phyloP scores from a whole-genome alignment of 2,888 invertebrate species.

The Tortrix viridana region DNA sequence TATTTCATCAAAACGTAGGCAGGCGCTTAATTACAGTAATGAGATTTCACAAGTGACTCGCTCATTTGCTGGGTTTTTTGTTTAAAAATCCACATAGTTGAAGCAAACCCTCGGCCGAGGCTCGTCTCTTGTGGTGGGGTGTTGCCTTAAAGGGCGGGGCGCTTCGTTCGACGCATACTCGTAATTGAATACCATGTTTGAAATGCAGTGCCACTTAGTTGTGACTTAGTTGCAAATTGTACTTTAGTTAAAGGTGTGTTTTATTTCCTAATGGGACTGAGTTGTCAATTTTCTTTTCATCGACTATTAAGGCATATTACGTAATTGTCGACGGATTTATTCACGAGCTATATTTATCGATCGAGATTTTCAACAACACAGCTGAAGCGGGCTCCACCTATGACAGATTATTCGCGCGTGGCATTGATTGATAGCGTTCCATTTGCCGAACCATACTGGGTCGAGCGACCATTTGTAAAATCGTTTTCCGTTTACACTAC shows the following conservation, averaged over 20 bases:
- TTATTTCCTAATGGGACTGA: not conserved
- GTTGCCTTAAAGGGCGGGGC: slow-evolving; percentile 40
- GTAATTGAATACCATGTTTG: slow-evolving; percentile 50
- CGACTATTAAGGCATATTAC: slow-evolving; percentile 10
- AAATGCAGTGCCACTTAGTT: slow-evolving; percentile 28
- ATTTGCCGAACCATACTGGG: slow-evolving; percentile 50
- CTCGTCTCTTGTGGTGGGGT: slow-evolving; percentile 4
- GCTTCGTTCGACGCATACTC: slow-evolving; percentile 45
- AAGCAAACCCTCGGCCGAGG: slow-evolving; percentile 21
- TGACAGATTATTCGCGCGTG: slow-evolving; percentile 54
- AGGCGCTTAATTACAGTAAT: slow-evolving; percentile 57
- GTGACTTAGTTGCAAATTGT: slow-evolving; percentile 9
- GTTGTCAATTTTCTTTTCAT: not conserved
- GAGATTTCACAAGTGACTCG: slow-evolving; percentile 48
- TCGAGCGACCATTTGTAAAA: slow-evolving; percentile 37
- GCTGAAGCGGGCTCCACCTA: slow-evolving; percentile 45
- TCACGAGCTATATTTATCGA: slow-evolving; percentile 24
- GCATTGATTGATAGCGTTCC: slow-evolving; percentile 59
- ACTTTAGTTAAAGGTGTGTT: slow-evolving; percentile 6
- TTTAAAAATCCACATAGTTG: slow-evolving; percentile 40
- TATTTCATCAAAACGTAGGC: slow-evolving; percentile 41
- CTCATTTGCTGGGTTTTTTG: slow-evolving; percentile 49
- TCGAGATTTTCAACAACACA: slow-evolving; percentile 38
- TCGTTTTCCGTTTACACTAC: slow-evolving; percentile 24
- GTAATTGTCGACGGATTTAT: slow-evolving; percentile 11